Base-by-base conservation (phyloP, 2,113 vertebrate species). In the Isurus oxyrinchus region DNA sequence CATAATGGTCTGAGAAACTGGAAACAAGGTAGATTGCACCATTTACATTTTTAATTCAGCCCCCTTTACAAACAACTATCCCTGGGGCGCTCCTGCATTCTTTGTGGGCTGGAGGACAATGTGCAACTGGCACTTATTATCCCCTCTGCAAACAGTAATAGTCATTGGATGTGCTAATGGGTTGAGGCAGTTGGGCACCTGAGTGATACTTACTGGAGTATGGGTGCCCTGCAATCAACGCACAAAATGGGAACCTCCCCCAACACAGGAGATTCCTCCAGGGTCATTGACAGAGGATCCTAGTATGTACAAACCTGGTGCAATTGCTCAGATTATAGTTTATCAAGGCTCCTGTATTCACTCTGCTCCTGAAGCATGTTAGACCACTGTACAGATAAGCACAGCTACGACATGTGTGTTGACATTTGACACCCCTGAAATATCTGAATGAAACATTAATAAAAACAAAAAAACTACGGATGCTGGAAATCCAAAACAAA, bases 181-280 rank as follows among this genome's bases (percentile, higher is more conserved):
- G 23, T 25, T 88, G 86, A 84, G n/a, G 81, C 40, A 84, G 0
- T 3, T 84, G 81, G 14, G 79, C 31, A 11, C 76, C n/a, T 27
- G 1, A 53, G 49, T 23, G 3, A 2, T 13, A 57, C 0, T 27
- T 14, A 0, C 5, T 31, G 0, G 5, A 25, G 2, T 49, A 11
- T 55, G 19, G 40, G 5, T 84, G 81, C 53, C 53, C 53, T 25
- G 10, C 8, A 49, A 55, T 55, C 23, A 25, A 57, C 87, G 5
- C 31, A 10, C 23, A 13, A 55, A 25, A 87, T 5, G 21, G 49
- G 84, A 87, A 25, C 5, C 40, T 87, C 7, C 16, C 27, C 11
- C 31, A 19, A 81, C 14, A 25, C 25, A 25, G 67, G 23, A 69
- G 76, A 23, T 44, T 84, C 3, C 40, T 44, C 87, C 10, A 35